Evolutionary conservation across 1,140 invertebrate species (phyloP).

Genomic region (Bombus confusus): DNA sequence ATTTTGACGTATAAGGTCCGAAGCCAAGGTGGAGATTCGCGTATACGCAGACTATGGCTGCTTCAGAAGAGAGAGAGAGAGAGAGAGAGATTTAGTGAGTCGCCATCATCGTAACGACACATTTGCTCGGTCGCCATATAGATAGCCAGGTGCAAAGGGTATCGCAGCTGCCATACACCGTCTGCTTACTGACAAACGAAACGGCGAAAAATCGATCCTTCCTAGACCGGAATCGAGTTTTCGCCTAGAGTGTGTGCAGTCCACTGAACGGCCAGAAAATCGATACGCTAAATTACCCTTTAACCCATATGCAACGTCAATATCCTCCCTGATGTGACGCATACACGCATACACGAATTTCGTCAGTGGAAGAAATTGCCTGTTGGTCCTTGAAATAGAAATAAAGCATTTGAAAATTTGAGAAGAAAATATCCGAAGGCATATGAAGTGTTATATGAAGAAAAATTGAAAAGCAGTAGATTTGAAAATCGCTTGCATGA

Average conservation of each 20-base stretch:
- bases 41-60: conserved; percentile 11
- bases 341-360: background rate
- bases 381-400: background rate
- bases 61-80: conserved; percentile 9
- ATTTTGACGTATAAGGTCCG: conserved; percentile 63
- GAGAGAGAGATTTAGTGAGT: conserved; percentile 1
- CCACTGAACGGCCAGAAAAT: background rate
- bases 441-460: no score
- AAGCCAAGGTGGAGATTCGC: conserved; percentile 41
- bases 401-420: no score
- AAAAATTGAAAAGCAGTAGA: no score
- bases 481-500: no score
- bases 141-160: conserved; percentile 60
- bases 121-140: conserved; percentile 26
- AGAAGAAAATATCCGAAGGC: no score
- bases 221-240: conserved; percentile 31
- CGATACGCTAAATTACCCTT: conserved; percentile 38
- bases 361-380: background rate
- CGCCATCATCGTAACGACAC: conserved; percentile 29
- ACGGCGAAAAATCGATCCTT: conserved; percentile 62
- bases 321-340: background rate
- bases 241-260: background rate
- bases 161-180: conserved; percentile 55
- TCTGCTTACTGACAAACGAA: conserved; percentile 48
- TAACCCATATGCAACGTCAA: conserved; percentile 26